phyloP scores from a whole-genome alignment of 2,113 vertebrate genomes.

The Mugil cephalus region DNA sequence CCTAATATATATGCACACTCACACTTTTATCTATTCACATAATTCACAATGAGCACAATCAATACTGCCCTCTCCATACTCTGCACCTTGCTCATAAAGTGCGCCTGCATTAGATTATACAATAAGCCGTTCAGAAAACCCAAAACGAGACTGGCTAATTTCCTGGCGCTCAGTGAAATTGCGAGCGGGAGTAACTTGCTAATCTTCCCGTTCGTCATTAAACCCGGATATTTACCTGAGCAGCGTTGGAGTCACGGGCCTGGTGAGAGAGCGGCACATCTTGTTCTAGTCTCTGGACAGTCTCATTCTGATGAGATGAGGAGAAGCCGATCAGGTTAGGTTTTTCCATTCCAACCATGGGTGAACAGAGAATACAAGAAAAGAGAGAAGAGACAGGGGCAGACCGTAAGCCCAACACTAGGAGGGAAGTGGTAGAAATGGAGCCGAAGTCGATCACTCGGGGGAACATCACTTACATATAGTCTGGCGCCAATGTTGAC shows the following conservation, averaged over 20 bases:
- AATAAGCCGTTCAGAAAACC: constrained; percentile 72
- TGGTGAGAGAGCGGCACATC: constrained; percentile 71
- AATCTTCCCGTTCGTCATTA: constrained; percentile 78
- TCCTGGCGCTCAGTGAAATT: constrained; percentile 70
- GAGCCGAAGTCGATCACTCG: constrained; percentile 73
- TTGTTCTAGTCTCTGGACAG: constrained; percentile 72
- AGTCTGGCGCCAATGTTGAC: constrained; percentile 83
- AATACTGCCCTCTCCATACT: constrained; percentile 74
- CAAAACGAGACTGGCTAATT: constrained; percentile 72
- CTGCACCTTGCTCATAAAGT: constrained; percentile 61
- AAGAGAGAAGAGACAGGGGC: constrained; percentile 62
- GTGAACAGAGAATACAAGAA: constrained; percentile 69
- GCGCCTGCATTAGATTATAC: constrained; percentile 74
- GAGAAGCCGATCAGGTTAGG: constrained; percentile 58
- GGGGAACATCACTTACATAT: constrained; percentile 81
- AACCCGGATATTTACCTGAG: constrained; percentile 81
- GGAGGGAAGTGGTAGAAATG: constrained; percentile 65
- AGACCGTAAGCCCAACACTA: constrained; percentile 68
- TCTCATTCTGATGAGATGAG: constrained; percentile 76
- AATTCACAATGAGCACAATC: constrained; percentile 82
- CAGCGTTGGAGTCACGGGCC: constrained; percentile 79
- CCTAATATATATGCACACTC: constrained; percentile 81
- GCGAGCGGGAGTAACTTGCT: constrained; percentile 63
- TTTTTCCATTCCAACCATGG: constrained; percentile 73
- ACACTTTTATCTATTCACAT: constrained; percentile 84